Evolutionary conservation across 2,888 invertebrate genomes (phyloP), one percentile per base, ranked within the genome.

Genomic region (Acanthosepion pharaonis): DNA sequence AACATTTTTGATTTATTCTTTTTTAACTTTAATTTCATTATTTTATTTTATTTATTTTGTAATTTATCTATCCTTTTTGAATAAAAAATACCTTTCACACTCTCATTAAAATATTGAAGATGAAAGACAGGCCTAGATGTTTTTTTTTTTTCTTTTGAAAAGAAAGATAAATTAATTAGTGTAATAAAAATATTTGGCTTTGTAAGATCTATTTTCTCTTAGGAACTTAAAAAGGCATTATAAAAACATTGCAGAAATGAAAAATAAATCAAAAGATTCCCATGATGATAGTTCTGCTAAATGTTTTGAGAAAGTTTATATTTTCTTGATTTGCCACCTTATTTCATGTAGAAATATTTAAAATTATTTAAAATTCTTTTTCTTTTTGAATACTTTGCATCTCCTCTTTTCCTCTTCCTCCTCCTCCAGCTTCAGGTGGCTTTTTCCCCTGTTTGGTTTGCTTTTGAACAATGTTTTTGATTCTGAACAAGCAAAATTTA

Each of bases 1-100:
- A 93, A 94, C 49, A 33, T 55, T 94, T 94, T 64, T 78, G 78
- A 78, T 78, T 78, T 78, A n/a, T 78, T 33, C n/a, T 78, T 33
- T 78, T 33, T 78, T 64, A 64, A 28, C 23, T 25, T 64, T 25
- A 64, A 64, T 64, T 25, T 64, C 18, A 42, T 42, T 42, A 42
- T 42, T 91, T 91, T n/a, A 20, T n/a, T 33, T n/a, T 93, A 33
- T 78, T 33, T 33, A 9, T n/a, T 78, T 33, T 78, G n/a, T 11
- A 33, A n/a, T n/a, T 78, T 78, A 78, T n/a, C n/a, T 94, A 59
- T 94, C 28, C 3, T n/a, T n/a, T 78, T 78, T 78, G n/a, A 15
- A 78, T n/a, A n/a, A 78, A 78, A 93, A 49, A 48, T n/a, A 93
- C 53, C 53, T 93, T 49, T 93, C 51, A 53, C 51, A 53, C 93